Evolutionary conservation across 2,797 vertebrate genomes (phyloP), one percentile per base, ranked within the genome.

Genomic region (Smutsia gigantea): DNA sequence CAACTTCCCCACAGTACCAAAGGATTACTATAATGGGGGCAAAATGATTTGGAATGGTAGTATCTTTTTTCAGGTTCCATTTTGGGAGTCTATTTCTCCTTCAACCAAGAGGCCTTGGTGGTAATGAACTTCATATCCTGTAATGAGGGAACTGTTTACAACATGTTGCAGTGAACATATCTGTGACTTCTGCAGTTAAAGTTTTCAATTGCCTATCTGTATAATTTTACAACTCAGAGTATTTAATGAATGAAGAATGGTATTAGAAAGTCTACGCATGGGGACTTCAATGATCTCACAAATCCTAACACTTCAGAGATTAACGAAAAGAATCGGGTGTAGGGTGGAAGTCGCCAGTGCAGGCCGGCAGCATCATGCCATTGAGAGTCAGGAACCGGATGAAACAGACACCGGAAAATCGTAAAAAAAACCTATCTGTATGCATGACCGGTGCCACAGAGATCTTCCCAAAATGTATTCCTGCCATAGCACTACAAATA

Each of bases 381-480:
- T 51, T 78, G 17, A 77, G 34, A 78, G 12, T 29, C 25, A 71
- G 7, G 17, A 82, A 74, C 2, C 61, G 74, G 61, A 77, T 18
- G 51, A 27, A 14, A 15, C 3, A n/a, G 71, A 61, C 2, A 39
- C 34, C 69, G 71, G 79, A 91, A 94, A 90, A 88, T n/a, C 82
- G 29, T 61, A n/a, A n/a, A 79, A 93, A 87, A 84, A 23, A 27
- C 46, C 46, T 75, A 59, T 95, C 21, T 93, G 57, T 85, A 55
- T 84, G 95, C 74, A 51, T 71, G 90, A 29, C 68, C 93, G 25
- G 49, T 42, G 23, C 79, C 74, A 95, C 46, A 87, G 86, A 87
- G 14, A n/a, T 51, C 51, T 86, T 92, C 25, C 55, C 72, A 14
- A 96, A 89, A 68, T 10, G 25, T 59, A 79, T 93, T 95, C 27